Base-by-base conservation (phyloP, 2,797 vertebrate genomes). In the Chrysolophus pictus region DNA sequence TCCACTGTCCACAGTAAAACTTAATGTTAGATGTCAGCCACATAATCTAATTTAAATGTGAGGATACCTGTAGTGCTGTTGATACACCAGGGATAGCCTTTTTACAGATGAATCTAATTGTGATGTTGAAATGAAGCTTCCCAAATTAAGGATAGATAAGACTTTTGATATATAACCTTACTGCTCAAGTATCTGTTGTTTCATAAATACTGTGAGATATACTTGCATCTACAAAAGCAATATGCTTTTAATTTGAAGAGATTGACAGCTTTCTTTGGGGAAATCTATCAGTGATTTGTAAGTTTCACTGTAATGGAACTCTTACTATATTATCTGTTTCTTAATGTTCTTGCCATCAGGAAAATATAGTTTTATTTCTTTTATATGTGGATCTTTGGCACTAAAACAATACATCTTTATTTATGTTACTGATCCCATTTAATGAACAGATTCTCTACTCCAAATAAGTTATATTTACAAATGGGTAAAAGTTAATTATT, bases 281-380 rank as follows among this genome's bases (percentile, higher is more conserved):
- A 81, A 87, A 28, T 59, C 47, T 87, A 31, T 44, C 42, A 83
- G 26, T 74, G 21, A 80, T 92, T 79, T 60, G 15, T 46, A 91
- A 85, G 60, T 64, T 87, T 83, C 56, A 47, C 26, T 73, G 35
- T 84, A 35, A 67, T 3, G 11, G 84, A 84, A 67, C 23, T 96
- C 47, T 88, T 95, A 72, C 56, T 76, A 3, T 80, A 35, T 60
- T 80, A 21, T 59, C 31, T 53, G 64, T 84, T 96, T 93, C 59
- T 39, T 94, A 86, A 95, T 92, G 59, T 91, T 84, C 83, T 88
- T 84, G 53, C 35, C 74, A 62, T 92, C 71, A 92, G 84, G 77
- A 96, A 91, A 95, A 97, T 56, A 95, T 42, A 24, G 16, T 62
- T 91, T 11, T 12, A 62, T 95, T 97, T 95, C 82, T 67, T 81